Evolutionary conservation across 2,797 vertebrate species (phyloP).

Genomic region (Chelidonichthys spinosus): DNA sequence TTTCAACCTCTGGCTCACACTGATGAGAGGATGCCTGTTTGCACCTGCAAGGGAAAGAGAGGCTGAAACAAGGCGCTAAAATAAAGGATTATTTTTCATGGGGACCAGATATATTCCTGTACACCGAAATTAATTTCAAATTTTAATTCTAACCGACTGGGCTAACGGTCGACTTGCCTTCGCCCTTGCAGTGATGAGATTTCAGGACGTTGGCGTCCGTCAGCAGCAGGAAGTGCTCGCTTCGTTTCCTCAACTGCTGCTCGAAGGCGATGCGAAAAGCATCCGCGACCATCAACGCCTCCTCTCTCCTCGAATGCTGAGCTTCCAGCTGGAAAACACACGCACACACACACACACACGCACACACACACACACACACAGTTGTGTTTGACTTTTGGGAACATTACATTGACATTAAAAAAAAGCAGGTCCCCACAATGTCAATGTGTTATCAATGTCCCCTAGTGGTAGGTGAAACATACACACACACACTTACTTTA

Average conservation of each 20-base stretch:
- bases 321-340: conserved; percentile 81
- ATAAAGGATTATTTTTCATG: background rate
- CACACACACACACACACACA: too few relatives aligned
- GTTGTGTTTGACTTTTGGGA: too few relatives aligned
- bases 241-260: conserved; percentile 90
- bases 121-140: background rate
- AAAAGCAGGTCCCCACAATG: too few relatives aligned
- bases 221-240: conserved; percentile 86
- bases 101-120: background rate
- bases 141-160: background rate
- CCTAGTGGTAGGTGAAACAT: too few relatives aligned
- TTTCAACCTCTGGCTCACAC: conserved; percentile 82
- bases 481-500: too few relatives aligned
- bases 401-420: too few relatives aligned
- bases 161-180: conserved; percentile 61
- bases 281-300: conserved; percentile 90
- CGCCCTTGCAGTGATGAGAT: conserved; percentile 63
- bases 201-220: conserved; percentile 82
- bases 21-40: conserved; percentile 54
- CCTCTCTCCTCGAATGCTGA: conserved; percentile 87
- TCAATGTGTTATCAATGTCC: too few relatives aligned
- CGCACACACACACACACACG: background rate
- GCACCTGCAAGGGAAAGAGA: conserved; percentile 49
- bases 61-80: background rate
- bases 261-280: conserved; percentile 95